Evolutionary conservation across 2,888 invertebrate genomes (phyloP), one percentile per base, ranked within the genome.

Genomic region (Drosophila emarginata): DNA sequence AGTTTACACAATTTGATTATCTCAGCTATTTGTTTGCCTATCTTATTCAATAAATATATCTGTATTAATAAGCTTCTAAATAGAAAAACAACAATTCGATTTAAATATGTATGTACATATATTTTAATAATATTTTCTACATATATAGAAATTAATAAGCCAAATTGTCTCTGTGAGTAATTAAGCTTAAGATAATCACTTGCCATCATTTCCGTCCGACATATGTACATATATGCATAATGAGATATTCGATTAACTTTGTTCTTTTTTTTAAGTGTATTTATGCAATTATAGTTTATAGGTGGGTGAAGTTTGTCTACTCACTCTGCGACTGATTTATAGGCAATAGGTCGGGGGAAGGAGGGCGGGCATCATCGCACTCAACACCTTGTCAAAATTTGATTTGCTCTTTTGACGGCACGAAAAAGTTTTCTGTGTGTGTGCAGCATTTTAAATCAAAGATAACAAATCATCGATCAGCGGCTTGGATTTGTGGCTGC

Each of bases 321-420:
- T 56, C 67, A 59, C 51, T 52, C 45, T 45, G 67, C 68, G 60
- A 59, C 67, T 88, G 88, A 81, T 81, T 81, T 86, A 81, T 86
- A 56, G 52, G 7, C 2, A 32, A 39, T 32, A 28, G 32, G 39
- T 15, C 14, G 18, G 40, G 39, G n/a, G n/a, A 1, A n/a, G n/a
- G 4, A n/a, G n/a, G 37, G 37, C 4, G 37, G 37, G 18, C 40
- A 6, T 5, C 21, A 45, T 45, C 45, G 21, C 59, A 59, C 32
- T 88, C 89, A 85, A 67, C 82, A 84, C 66, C 74, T 84, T 87
- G 89, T 83, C 82, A 77, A 83, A 88, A 68, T 81, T 84, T 88
- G 82, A 88, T 87, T 78, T 80, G 74, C 74, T 78, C 85, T 66
- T 72, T 87, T 81, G 40, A 36, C 86, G 64, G 70, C 60, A 56